phyloP scores from a whole-genome alignment of 2,888 invertebrate species.

The Drosophila koepferae region DNA sequence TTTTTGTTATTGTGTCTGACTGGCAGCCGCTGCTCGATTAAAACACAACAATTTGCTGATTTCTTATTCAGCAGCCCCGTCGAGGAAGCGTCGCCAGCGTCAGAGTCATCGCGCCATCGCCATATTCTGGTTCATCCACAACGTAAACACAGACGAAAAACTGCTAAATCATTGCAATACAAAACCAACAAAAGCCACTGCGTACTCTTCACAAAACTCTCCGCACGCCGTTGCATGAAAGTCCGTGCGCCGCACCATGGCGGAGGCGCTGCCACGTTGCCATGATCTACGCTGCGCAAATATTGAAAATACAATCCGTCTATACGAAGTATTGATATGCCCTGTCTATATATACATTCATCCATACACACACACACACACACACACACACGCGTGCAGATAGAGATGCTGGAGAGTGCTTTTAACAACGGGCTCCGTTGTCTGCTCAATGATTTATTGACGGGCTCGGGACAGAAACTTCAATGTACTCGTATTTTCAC shows the following conservation, averaged over 20 bases:
- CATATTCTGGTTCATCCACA: constrained; percentile 66
- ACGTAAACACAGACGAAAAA: constrained; percentile 81
- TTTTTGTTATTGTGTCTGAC: constrained; percentile 35
- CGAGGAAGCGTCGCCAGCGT: constrained; percentile 23
- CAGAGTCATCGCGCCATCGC: constrained; percentile 6
- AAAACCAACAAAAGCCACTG: constrained; percentile 76
- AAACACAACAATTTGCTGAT: constrained; percentile 80
- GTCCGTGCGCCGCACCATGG: constrained; percentile 3
- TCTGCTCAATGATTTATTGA: constrained; percentile 77
- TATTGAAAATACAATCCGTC: constrained; percentile 80
- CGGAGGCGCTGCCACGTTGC: constrained; percentile 27
- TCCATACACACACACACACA: not conserved
- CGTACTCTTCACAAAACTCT: constrained; percentile 31
- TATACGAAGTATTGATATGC: constrained; percentile 77
- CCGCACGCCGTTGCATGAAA: constrained; percentile 4
- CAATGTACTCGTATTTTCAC: constrained; percentile 56
- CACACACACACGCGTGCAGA: constrained; percentile 11
- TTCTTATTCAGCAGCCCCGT: constrained; percentile 68
- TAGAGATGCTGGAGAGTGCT: constrained; percentile 55
- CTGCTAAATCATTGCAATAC: constrained; percentile 81
- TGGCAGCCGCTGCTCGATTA: constrained; percentile 65
- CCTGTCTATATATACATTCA: constrained; percentile 54
- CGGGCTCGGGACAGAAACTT: constrained; percentile 59
- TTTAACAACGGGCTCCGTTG: constrained; percentile 70
- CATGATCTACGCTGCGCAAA: constrained; percentile 73